Base-by-base conservation (phyloP, 2,113 vertebrate species). In the Notothenia coriiceps region DNA sequence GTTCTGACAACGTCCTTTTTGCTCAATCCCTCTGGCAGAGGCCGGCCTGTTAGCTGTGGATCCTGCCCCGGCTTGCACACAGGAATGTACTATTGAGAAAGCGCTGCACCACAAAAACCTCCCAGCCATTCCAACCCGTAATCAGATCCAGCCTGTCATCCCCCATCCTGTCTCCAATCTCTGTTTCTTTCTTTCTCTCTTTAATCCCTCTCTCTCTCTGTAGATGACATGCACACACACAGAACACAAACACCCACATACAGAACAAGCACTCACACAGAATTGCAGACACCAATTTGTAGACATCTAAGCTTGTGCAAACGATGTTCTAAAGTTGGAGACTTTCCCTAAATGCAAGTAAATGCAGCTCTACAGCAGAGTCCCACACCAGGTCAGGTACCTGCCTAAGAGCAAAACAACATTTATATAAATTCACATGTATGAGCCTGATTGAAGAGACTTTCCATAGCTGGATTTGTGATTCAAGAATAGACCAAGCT, bases 21-120 rank as follows among this genome's bases (percentile, higher is more conserved):
- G 57, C 84, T 85, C 81, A 62, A 33, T 85, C 89, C 83, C 80
- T 87, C 86, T 90, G 88, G 86, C 84, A 76, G 82, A 86, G 86
- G 80, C 87, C 9, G 4, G 87, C 68, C 85, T 54, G 71, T 63
- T 29, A 86, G 84, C 71, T 69, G 74, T 72, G 74, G 87, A 83
- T 90, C 90, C 79, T 93, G 91, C 70, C 92, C 67, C 83, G 10
- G 83, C 90, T 82, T 79, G 90, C 87, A 90, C 91, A 86, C 87
- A 92, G 94, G 94, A 95, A 95, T 95, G 94, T 74, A 83, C 85
- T 91, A 90, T 95, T 95, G 94, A 93, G 92, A 94, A 94, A 95
- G 89, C 79, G 46, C 86, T 75, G 75, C 84, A 88, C 91, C 86
- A 68, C 93, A 92, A 46, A 93, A 90, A 77, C 90, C 90, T 93